Conservation (phyloP, 2,113 vertebrate species). For the Tachysurus fulvidraco region DNA sequence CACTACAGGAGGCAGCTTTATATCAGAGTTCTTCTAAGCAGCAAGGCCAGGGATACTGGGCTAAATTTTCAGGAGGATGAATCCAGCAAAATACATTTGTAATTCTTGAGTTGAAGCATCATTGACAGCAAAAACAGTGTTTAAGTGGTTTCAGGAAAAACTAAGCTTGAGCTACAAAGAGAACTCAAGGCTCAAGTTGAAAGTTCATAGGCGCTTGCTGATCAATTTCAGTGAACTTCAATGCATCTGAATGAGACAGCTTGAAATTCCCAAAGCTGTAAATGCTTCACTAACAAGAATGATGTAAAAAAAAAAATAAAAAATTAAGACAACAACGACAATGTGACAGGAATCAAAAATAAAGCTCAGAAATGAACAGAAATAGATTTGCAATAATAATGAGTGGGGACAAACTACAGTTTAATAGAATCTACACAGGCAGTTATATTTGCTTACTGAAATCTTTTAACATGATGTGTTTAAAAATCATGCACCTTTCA, state of each 20-base stretch:
- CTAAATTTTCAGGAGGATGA: background rate
- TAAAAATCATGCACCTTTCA: background rate
- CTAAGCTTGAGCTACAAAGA: background rate
- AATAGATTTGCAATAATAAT: too few species aligned
- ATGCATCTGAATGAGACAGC: too few species aligned
- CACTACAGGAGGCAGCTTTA: too few species aligned
- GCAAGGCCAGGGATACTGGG: background rate
- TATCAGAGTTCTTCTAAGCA: background rate
- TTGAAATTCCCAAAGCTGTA: too few species aligned
- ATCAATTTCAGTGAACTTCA: too few species aligned
- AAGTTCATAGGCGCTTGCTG: background rate
- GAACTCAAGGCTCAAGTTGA: background rate
- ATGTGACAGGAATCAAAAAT: too few species aligned
- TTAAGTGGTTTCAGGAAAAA: too few species aligned
- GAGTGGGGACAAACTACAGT: too few species aligned
- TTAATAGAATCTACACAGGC: too few species aligned
- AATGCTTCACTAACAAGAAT: background rate
- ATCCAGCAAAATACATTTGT: background rate
- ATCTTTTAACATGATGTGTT: background rate
- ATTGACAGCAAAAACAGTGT: background rate
- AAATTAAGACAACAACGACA: too few species aligned
- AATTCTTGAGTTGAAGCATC: background rate
- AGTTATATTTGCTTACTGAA: background rate
- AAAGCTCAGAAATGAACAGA: too few species aligned
- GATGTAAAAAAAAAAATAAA: background rate